Evolutionary conservation across 2,797 vertebrate genomes (phyloP), one percentile per base, ranked within the genome.

Genomic region (Sebastes alutus): DNA sequence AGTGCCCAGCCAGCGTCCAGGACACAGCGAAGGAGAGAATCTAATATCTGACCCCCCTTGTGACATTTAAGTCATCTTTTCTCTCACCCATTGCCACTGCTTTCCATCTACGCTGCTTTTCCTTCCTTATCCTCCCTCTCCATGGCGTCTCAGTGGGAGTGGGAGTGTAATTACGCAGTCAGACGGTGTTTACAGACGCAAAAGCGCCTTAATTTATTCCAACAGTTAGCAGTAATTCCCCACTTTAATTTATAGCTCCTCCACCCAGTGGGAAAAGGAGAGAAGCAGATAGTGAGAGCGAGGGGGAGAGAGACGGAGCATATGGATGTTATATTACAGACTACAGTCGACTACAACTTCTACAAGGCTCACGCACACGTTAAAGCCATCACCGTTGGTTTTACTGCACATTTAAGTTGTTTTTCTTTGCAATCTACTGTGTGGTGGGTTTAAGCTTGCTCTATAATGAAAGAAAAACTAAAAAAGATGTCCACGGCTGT

Each of bases 151-250:
- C 94, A 91, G 93, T 94, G 89, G 94, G 94, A 95, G 94, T 94
- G 93, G 93, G 92, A 91, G 92, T 94, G 94, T 96, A 96, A 96
- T 96, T 96, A 96, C 91, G 90, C 92, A 95, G 95, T 96, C 95
- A 96, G 94, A 90, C 95, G 75, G 93, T 96, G 94, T 96, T 96
- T 96, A 96, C 95, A 96, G 94, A 96, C 91, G 94, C 95, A 96
- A 95, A 96, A 94, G 94, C 86, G 89, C 93, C 91, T 93, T 96
- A 95, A 96, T 96, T 96, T 96, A 96, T 96, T 96, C 95, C 94
- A 94, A 95, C 94, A 94, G 95, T 96, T 96, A 96, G 95, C 93
- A 94, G 94, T 96, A 96, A 96, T 96, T 96, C 95, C 93, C 95
- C 89, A 92, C 93, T 96, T 96, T 96, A 96, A 96, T 96, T 96